Evolutionary conservation across 2,888 invertebrate genomes (phyloP), one percentile per base, ranked within the genome.

Genomic region (Pseudococcus viburni): DNA sequence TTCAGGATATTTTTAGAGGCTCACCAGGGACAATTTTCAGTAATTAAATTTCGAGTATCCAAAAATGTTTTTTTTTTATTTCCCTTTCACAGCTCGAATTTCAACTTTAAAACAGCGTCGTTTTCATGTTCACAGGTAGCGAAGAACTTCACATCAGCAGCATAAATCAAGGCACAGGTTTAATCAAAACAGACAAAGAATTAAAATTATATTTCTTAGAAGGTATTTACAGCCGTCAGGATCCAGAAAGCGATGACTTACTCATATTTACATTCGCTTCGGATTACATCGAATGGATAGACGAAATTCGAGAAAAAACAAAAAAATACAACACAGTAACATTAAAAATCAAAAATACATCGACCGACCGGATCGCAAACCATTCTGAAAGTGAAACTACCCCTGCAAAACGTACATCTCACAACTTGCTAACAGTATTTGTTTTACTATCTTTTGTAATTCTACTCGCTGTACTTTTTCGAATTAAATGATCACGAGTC

Each of bases 181-280:
- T 80, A n/a, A 19, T 80, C 42, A 80, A 42, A n/a, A 8, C 9
- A n/a, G 42, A 80, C 80, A 39, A 39, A n/a, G 42, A 80, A 19
- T 42, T 42, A 42, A 46, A 46, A 80, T 42, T 80, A 80, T 80
- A 80, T 80, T 42, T 80, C 42, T n/a, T 80, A 11, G 80, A 80
- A 9, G 80, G 80, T 17, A n/a, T 80, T 22, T 80, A 42, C 33
- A 42, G 15, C 42, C 11, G 26, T 33, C 68, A 73, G 33, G 33
- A 73, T 33, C 33, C 68, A 12, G 46, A 80, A 8, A 6, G n/a
- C 8, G 17, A n/a, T 80, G 33, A 80, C n/a, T 42, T 80, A 33
- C n/a, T n/a, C 42, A 80, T 80, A 19, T 80, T 80, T 80, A 80
- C 80, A 80, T 80, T 80, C 17, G 42, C 11, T 26, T 80, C 80